phyloP scores from a whole-genome alignment of 2,797 vertebrate genomes.

The Harpagifer antarcticus region DNA sequence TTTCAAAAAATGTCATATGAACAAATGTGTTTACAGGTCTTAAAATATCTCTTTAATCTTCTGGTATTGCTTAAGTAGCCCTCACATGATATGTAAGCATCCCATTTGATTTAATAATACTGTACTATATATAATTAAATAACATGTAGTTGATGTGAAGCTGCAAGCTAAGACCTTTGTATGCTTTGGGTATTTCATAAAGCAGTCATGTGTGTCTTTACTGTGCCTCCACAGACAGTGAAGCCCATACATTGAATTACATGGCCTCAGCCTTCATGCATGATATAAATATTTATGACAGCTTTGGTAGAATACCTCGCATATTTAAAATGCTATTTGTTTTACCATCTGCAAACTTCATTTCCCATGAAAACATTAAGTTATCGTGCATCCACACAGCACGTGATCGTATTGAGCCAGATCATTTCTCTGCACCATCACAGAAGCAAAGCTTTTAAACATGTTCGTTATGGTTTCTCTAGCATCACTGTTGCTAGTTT shows the following conservation, averaged over 20 bases:
- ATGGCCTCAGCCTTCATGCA: constrained; percentile 53
- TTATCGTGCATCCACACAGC: constrained; percentile 21
- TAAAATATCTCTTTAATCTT: constrained; percentile 33
- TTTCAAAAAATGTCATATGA: constrained; percentile 24
- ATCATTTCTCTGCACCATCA: constrained; percentile 17
- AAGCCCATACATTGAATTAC: constrained; percentile 54
- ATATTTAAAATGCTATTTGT: constrained; percentile 22
- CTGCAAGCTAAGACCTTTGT: constrained; percentile 31
- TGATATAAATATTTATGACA: constrained; percentile 53
- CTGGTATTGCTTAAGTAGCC: constrained; percentile 28
- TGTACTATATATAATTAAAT: constrained; percentile 32
- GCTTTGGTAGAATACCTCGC: constrained; percentile 20
- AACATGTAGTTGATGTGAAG: constrained; percentile 40
- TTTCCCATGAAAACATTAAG: constrained; percentile 16
- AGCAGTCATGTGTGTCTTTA: constrained; percentile 45
- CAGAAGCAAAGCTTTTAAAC: constrained; percentile 31
- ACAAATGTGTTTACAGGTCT: constrained; percentile 36
- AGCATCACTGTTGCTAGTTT: constrained; percentile 28
- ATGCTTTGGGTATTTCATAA: constrained; percentile 36
- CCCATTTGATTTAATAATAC: constrained; percentile 19
- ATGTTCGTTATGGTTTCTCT: constrained; percentile 35
- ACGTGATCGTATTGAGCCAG: constrained; percentile 29
- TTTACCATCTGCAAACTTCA: constrained; percentile 20
- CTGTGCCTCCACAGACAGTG: constrained; percentile 36
- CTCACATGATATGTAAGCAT: background rate